Base-by-base conservation (phyloP, 2,888 invertebrate species). In the Noctua pronuba region DNA sequence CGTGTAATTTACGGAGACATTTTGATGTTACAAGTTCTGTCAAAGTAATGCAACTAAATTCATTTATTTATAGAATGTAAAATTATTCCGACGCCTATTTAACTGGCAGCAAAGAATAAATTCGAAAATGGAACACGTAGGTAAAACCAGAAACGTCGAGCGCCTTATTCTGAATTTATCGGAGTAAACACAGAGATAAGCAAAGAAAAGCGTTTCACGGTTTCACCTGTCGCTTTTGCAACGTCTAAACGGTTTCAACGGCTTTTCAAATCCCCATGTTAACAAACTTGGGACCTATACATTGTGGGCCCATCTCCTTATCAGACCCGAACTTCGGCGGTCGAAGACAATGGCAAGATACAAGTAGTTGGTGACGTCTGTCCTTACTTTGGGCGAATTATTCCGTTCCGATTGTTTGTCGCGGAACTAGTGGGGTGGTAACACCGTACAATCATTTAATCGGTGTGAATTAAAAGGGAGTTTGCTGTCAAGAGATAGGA, bases 251-350 rank as follows among this genome's bases (percentile, higher is more conserved):
- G 82, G 75, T 85, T 74, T 83, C 83, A 82, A 85, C 88, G 86
- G 92, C 93, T 93, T 93, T 94, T 94, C 93, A 93, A 93, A 94
- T 93, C 94, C 93, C 89, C 88, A 91, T 89, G 91, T 92, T 89
- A 88, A 90, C 92, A 90, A 93, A 94, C 93, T 94, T 94, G 93
- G 93, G 91, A 92, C 92, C 93, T 92, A 91, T 91, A 90, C 91
- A 92, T 94, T 93, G 92, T 94, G 91, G 85, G 82, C 80, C 86
- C 90, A 84, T 89, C 90, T 86, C 87, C 85, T 95, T 95, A 95
- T 95, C 95, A 88, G 80, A 74, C 88, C 91, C 93, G 92, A 95
- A 95, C 93, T 95, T 95, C 91, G 91, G 85, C 90, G 89, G 91
- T 87, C 75, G 85, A 93, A 94, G 94, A 95, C 94, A 93, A 94